A percentile compares a stretch with the other conserved stretches of the same genome.
These are phyloP conservation scores for Gnatocerus cornutus DNA, from an alignment of 2,888 invertebrate genomes.

Conservation along the genomic window DNA sequence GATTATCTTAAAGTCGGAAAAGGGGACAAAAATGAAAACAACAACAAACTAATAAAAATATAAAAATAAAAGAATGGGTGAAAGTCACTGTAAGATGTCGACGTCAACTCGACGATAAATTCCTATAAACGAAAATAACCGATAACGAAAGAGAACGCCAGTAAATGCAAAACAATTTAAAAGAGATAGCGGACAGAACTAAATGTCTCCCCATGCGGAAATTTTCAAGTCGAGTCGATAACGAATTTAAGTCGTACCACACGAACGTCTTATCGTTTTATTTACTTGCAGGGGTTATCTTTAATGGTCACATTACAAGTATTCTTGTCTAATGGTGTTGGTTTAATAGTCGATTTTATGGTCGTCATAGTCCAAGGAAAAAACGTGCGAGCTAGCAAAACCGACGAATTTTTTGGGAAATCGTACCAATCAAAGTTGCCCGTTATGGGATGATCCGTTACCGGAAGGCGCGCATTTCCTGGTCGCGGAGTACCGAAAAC, in stretches of 20 bases:
- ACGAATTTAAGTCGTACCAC: not conserved
- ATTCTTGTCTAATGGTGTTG: constrained; percentile 29
- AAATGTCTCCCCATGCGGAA: constrained; percentile 3
- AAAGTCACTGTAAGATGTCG: not conserved
- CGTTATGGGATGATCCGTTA: not conserved
- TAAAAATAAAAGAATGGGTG: not conserved
- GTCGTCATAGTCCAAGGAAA: constrained; percentile 9
- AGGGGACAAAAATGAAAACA: not conserved
- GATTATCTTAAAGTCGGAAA: not conserved
- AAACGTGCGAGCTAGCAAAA: not conserved
- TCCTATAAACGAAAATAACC: not conserved
- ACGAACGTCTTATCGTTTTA: constrained; percentile 17
- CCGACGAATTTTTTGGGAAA: too few relatives aligned
- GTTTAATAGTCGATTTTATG: constrained; percentile 17
- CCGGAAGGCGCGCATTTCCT: not conserved
- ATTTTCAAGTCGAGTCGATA: constrained; percentile 8
- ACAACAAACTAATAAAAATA: not conserved
- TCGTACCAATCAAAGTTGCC: too few relatives aligned
- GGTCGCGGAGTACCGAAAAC: too few relatives aligned
- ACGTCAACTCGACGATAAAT: not conserved
- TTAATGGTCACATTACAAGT: constrained; percentile 12
- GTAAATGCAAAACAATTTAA: not conserved
- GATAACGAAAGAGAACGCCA: not conserved
- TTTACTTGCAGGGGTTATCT: constrained; percentile 32
- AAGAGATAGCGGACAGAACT: not conserved